These are phyloP conservation scores for Tolmerus cingulatus DNA, from an alignment of 2,888 invertebrate species.

Conservation along the genomic window DNA sequence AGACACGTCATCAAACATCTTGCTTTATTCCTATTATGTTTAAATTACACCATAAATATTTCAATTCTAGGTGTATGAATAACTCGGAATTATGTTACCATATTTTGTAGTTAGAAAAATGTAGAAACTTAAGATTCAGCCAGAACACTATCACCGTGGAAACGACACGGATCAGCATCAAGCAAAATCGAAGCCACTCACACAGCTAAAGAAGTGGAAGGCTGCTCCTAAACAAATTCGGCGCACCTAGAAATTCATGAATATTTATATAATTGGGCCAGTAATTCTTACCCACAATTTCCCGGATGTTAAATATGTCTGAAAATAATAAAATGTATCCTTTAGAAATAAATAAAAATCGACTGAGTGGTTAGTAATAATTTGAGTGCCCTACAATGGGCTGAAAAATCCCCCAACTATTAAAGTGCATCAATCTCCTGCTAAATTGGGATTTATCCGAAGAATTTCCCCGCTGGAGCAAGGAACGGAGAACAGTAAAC, in stretches of 20 bases:
- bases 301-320: conserved; percentile 19
- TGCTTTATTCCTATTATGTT: too few species aligned
- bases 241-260: not conserved
- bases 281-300: conserved; percentile 6
- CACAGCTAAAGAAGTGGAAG: not conserved
- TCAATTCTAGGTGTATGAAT: too few species aligned
- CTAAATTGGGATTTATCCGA: not conserved
- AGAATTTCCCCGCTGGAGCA: not conserved
- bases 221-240: not conserved
- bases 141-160: not conserved
- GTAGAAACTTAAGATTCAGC: not conserved
- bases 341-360: not conserved
- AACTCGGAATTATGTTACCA: too few species aligned
- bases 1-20: too few species aligned
- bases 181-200: not conserved
- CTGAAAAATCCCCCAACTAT: not conserved
- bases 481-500: not conserved
- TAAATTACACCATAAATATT: too few species aligned
- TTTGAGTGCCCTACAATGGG: not conserved
- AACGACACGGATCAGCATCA: not conserved
- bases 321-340: conserved; percentile 1
- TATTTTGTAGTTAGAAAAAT: not conserved
- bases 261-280: not conserved
- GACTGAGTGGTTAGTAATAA: not conserved
- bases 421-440: not conserved